Evolutionary conservation across 2,113 vertebrate genomes (phyloP).

Genomic region (Ophthalmotilapia sp.): DNA sequence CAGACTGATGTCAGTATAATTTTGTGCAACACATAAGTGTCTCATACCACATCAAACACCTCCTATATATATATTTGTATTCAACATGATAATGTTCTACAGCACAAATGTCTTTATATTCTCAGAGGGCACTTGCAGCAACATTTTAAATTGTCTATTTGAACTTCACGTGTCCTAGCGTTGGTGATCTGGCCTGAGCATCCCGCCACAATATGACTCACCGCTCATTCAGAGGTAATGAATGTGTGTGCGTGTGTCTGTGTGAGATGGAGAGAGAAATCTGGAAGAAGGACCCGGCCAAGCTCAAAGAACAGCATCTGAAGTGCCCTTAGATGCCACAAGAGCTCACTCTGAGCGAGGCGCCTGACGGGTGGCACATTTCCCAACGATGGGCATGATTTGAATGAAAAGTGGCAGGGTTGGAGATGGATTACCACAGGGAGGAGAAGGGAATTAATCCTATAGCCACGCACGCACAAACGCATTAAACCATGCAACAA

Average conservation of each 20-base stretch:
- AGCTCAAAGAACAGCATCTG: constrained; percentile 36
- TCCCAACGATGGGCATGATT: not conserved
- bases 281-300: not conserved
- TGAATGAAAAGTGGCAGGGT: constrained; percentile 43
- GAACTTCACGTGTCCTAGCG: not conserved
- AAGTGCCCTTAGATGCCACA: constrained; percentile 26
- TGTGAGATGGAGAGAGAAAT: not conserved
- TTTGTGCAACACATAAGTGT: not conserved
- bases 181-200: not conserved
- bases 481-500: not conserved
- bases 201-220: not conserved
- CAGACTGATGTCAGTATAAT: not conserved
- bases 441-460: constrained; percentile 19
- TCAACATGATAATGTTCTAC: not conserved
- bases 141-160: not conserved
- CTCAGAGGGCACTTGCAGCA: not conserved
- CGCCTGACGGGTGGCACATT: constrained; percentile 25
- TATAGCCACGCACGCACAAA: not conserved
- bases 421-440: constrained; percentile 38
- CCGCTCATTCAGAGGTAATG: not conserved
- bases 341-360: constrained; percentile 7
- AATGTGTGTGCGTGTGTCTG: not conserved
- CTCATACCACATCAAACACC: not conserved
- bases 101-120: not conserved
- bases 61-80: not conserved